Evolutionary conservation across 2,888 invertebrate species (phyloP).

Genomic region (Archips xylosteana): DNA sequence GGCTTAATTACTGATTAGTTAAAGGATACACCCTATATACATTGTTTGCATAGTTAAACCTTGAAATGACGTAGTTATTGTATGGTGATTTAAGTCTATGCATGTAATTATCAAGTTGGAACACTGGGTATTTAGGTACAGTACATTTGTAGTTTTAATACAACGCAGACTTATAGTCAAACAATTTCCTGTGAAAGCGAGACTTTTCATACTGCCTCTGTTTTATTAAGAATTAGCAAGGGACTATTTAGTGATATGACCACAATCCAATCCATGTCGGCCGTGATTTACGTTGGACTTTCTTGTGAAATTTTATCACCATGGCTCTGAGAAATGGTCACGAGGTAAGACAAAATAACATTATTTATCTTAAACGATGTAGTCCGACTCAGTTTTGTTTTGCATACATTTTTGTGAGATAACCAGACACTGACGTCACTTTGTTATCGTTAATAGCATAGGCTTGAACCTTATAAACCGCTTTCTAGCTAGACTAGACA

Average conservation of each 20-base stretch:
- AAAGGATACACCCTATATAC: neutral
- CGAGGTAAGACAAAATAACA: neutral
- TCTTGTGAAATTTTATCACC: neutral
- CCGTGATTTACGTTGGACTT: neutral
- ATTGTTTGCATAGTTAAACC: neutral
- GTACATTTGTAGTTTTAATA: neutral
- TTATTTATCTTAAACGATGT: too few relatives aligned
- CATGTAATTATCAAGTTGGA: constrained; percentile 1
- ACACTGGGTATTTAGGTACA: neutral
- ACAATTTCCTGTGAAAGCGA: neutral
- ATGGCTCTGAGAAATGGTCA: too few relatives aligned
- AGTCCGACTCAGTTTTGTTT: too few relatives aligned
- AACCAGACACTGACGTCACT: constrained; percentile 26
- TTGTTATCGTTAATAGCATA: neutral
- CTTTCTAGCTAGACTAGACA: constrained; percentile 31
- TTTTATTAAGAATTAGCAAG: neutral
- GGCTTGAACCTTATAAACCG: constrained; percentile 25
- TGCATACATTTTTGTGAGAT: neutral
- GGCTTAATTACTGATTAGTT: too few relatives aligned
- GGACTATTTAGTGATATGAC: too few relatives aligned
- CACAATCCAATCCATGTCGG: neutral
- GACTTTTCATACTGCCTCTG: neutral
- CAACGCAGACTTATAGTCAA: neutral
- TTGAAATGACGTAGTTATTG: neutral
- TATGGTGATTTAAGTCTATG: constrained; percentile 8